A percentile compares a stretch with the other conserved stretches of the same genome.
Evolutionary conservation across 2,797 vertebrate species (phyloP).

Genomic region (Cirrhinus molitorella): DNA sequence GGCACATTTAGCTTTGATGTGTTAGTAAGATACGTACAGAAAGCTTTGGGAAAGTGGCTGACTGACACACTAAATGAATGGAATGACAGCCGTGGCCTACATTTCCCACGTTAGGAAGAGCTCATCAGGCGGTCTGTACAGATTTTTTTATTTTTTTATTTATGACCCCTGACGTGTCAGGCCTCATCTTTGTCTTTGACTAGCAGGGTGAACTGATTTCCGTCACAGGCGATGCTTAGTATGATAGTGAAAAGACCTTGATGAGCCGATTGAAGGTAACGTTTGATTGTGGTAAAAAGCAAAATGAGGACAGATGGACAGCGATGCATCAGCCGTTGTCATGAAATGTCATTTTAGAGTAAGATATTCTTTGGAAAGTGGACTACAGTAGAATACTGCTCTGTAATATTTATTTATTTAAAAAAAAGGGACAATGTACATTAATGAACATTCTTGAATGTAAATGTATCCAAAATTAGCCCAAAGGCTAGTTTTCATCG

Average conservation of each 20-base stretch:
- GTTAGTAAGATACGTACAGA: neutral
- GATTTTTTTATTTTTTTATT: neutral
- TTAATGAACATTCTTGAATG: no score
- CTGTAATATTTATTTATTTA: no score
- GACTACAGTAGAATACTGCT: no score
- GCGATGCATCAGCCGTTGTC: neutral
- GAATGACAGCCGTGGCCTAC: constrained; percentile 4
- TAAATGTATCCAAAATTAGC: no score
- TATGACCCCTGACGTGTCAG: constrained; percentile 9
- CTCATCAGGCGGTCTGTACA: neutral
- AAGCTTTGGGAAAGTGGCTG: neutral
- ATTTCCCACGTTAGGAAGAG: constrained; percentile 4
- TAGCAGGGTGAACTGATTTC: neutral
- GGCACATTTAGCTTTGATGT: neutral
- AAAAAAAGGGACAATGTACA: no score
- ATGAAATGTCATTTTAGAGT: neutral
- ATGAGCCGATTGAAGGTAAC: constrained; percentile 1
- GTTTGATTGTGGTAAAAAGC: constrained; percentile 27
- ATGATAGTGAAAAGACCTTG: constrained; percentile 8
- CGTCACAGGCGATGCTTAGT: neutral
- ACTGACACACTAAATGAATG: neutral
- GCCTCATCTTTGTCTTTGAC: neutral
- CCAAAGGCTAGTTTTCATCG: no score
- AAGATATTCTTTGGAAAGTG: neutral
- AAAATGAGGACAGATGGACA: neutral